These are phyloP conservation scores for Gryllus bimaculatus DNA, from an alignment of 1,140 invertebrate genomes.

Conservation along the genomic window DNA sequence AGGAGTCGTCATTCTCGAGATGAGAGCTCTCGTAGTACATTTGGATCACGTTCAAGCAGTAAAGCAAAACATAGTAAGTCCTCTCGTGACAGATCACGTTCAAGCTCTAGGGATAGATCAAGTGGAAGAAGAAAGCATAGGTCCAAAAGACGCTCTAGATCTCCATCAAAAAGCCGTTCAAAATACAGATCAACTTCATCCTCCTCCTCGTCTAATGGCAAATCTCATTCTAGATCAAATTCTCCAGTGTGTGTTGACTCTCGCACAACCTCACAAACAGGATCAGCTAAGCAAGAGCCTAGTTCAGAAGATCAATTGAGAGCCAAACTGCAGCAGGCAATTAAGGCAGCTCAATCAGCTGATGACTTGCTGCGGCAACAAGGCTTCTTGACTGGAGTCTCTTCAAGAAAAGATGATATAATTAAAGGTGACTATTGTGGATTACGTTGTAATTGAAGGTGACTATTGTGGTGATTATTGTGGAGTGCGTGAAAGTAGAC, in stretches of 20 bases:
- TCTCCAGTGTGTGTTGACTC: background rate
- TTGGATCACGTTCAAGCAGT: slow-evolving; percentile 33
- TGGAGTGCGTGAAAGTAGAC: too few species aligned
- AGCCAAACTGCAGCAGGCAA: slow-evolving; percentile 20
- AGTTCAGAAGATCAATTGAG: slow-evolving; percentile 21
- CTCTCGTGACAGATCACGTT: slow-evolving; percentile 30
- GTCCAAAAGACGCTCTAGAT: slow-evolving; percentile 33
- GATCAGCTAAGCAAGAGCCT: background rate
- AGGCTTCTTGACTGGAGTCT: slow-evolving; percentile 16
- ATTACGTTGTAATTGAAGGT: slow-evolving; percentile 14
- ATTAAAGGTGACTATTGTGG: slow-evolving; percentile 9
- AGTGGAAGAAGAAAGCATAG: slow-evolving; percentile 30
- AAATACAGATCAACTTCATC: slow-evolving; percentile 32
- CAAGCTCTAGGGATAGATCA: slow-evolving; percentile 34
- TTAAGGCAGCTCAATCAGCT: slow-evolving; percentile 22
- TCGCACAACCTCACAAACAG: background rate
- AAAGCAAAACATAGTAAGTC: slow-evolving; percentile 33
- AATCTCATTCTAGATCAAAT: slow-evolving; percentile 30
- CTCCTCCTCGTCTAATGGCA: slow-evolving; percentile 28
- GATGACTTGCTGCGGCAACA: slow-evolving; percentile 21
- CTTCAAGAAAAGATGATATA: slow-evolving; percentile 14
- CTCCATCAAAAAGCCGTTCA: slow-evolving; percentile 30
- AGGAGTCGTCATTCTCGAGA: background rate
- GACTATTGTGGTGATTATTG: background rate
- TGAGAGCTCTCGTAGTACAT: background rate